A percentile compares a stretch with the other conserved stretches of the same genome.
These are phyloP conservation scores for Eueides isabella DNA, from an alignment of 1,140 invertebrate species.

Conservation along the genomic window DNA sequence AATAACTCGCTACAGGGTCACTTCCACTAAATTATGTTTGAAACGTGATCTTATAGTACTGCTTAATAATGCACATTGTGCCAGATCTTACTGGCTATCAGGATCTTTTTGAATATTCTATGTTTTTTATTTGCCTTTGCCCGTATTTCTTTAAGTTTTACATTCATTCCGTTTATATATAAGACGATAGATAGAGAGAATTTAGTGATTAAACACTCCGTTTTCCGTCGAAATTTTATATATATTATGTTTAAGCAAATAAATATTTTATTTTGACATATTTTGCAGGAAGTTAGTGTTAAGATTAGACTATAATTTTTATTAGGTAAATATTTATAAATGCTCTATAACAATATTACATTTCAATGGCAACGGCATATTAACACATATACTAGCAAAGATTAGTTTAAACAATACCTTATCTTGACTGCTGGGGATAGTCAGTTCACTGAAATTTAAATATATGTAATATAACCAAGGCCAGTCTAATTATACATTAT, in stretches of 20 bases:
- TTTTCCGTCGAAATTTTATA: no score
- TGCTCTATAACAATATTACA: no score
- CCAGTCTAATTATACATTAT: neutral
- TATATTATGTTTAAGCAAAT: no score
- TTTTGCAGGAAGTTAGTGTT: no score
- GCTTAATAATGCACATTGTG: conserved; percentile 8
- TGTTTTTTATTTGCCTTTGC: neutral
- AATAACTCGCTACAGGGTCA: conserved; percentile 13
- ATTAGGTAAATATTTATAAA: no score
- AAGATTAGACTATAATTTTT: no score
- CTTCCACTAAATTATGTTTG: conserved; percentile 1
- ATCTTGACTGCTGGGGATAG: neutral
- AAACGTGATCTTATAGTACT: neutral
- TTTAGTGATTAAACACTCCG: no score
- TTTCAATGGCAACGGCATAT: neutral
- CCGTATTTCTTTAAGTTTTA: neutral
- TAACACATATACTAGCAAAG: neutral
- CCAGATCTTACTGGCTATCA: neutral
- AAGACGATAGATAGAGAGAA: no score
- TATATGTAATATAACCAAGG: neutral
- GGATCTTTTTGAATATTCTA: neutral
- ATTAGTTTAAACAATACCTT: neutral
- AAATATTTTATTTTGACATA: no score
- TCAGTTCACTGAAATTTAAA: neutral
- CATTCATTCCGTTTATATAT: no score